Evolutionary conservation across 2,888 invertebrate genomes (phyloP).

Genomic region (Amphimallon solstitiale): DNA sequence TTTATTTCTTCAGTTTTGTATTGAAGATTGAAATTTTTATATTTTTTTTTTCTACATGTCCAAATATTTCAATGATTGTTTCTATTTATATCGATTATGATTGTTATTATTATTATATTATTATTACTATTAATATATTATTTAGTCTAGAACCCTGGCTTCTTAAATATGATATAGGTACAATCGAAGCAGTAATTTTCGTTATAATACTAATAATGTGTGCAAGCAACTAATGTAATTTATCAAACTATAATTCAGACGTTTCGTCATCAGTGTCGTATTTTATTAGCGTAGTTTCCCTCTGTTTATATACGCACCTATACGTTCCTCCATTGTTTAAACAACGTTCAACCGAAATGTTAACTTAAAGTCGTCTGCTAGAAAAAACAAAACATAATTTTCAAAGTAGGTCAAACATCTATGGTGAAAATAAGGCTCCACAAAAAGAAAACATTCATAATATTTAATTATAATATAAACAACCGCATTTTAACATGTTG

Average conservation of each 20-base stretch:
- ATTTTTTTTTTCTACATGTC: too few relatives aligned
- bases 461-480: constrained; percentile 34
- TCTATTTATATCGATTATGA: too few relatives aligned
- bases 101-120: too few relatives aligned
- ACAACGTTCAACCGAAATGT: constrained; percentile 32
- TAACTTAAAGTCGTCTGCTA: constrained; percentile 29
- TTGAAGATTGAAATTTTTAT: too few relatives aligned
- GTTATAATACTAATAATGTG: too few relatives aligned
- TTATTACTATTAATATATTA: too few relatives aligned
- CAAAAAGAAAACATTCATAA: constrained; percentile 34
- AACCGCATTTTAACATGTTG: constrained; percentile 29
- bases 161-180: too few relatives aligned
- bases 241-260: constrained; percentile 9
- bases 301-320: constrained; percentile 26
- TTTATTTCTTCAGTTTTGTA: too few relatives aligned
- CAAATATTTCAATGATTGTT: too few relatives aligned
- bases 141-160: too few relatives aligned
- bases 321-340: constrained; percentile 27
- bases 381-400: constrained; percentile 33
- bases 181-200: too few relatives aligned
- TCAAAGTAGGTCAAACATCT: constrained; percentile 26
- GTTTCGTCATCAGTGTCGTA: constrained; percentile 23
- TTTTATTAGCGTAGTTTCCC: constrained; percentile 24
- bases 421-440: constrained; percentile 26
- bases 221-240: too few relatives aligned